These are phyloP conservation scores for Euzophera pinguis DNA, from an alignment of 2,888 invertebrate species.

Conservation along the genomic window DNA sequence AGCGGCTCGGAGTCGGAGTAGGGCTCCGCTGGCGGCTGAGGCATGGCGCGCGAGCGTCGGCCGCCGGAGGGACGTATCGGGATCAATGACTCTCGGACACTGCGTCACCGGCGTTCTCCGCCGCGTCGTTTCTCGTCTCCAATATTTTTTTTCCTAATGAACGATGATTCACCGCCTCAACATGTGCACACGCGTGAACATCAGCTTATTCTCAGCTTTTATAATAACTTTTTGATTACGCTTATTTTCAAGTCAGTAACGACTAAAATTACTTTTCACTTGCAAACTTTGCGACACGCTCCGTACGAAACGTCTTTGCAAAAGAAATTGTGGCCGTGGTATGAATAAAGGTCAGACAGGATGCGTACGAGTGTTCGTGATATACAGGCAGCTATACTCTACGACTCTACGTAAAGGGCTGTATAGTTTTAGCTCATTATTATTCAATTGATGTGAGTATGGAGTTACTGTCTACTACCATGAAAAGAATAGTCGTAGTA, in stretches of 20 bases:
- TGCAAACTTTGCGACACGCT: not conserved
- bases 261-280: not conserved
- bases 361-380: not conserved
- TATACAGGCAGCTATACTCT: conserved; percentile 9
- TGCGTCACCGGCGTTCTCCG: conserved; percentile 65
- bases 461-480: conserved; percentile 33
- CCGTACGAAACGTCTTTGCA: conserved; percentile 17
- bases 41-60: conserved; percentile 52
- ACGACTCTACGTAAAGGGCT: conserved; percentile 28
- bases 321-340: conserved; percentile 34
- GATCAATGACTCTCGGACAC: conserved; percentile 71
- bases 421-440: conserved; percentile 45
- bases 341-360: conserved; percentile 20
- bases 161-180: conserved; percentile 63
- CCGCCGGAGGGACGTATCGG: conserved; percentile 68
- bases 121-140: conserved; percentile 56
- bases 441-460: conserved; percentile 50
- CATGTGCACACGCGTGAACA: conserved; percentile 58
- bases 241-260: not conserved
- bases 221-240: not conserved
- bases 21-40: conserved; percentile 46
- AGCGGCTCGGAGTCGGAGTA: conserved; percentile 40
- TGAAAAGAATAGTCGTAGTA: not conserved
- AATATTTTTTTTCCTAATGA: conserved; percentile 56
- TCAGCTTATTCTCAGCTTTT: conserved; percentile 5